Conservation (phyloP, 2,113 vertebrate species). For the Chrysochloris asiatica region DNA sequence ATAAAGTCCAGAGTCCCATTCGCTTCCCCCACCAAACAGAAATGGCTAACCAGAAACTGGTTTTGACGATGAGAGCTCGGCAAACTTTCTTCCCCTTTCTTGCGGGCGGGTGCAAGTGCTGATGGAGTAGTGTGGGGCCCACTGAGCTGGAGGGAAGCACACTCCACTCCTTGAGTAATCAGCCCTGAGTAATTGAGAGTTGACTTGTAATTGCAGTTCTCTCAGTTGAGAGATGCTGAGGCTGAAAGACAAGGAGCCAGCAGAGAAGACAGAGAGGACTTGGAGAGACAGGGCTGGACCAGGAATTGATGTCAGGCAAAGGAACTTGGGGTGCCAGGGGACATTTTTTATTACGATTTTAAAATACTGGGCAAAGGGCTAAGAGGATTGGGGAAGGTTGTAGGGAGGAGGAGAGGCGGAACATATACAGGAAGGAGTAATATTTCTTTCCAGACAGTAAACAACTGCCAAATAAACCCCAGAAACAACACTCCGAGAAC, state of each 20-base stretch:
- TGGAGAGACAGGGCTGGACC: not conserved
- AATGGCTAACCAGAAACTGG: not conserved
- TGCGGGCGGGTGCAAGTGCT: not conserved
- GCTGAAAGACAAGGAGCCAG: not conserved
- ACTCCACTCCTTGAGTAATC: not conserved
- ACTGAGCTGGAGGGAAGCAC: not conserved
- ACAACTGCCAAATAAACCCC: slow-evolving; percentile 54
- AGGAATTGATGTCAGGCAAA: not conserved
- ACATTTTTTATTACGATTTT: not conserved
- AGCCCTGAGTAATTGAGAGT: not conserved
- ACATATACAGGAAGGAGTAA: not conserved
- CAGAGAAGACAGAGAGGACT: not conserved
- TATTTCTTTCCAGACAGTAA: slow-evolving; percentile 60
- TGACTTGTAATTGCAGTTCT: not conserved
- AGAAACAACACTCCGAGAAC: not conserved
- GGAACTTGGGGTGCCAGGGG: not conserved
- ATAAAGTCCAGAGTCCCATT: not conserved
- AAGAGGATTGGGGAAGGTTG: not conserved
- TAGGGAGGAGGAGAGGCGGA: not conserved
- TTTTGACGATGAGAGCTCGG: not conserved
- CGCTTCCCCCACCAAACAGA: not conserved
- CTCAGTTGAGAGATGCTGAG: not conserved
- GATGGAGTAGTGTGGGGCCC: not conserved
- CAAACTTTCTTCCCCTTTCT: slow-evolving; percentile 21
- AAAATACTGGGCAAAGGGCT: slow-evolving; percentile 26